These are phyloP conservation scores for Decapterus maruadsi DNA, from an alignment of 2,797 vertebrate species.

Conservation along the genomic window DNA sequence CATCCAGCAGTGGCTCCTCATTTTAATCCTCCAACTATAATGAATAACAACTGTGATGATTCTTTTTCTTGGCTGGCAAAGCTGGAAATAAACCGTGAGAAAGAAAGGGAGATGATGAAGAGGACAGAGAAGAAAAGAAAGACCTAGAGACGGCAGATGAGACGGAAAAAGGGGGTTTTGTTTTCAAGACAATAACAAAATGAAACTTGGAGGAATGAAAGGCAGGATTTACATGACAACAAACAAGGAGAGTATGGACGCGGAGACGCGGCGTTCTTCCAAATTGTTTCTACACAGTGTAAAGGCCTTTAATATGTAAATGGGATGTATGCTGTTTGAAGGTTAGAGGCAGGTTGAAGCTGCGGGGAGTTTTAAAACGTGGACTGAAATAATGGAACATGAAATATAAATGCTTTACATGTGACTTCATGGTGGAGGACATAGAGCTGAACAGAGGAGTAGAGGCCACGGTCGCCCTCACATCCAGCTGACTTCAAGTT, in stretches of 20 bases:
- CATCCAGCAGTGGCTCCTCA: slow-evolving; percentile 22
- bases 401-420: slow-evolving; percentile 8
- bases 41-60: slow-evolving; percentile 23
- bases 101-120: slow-evolving; percentile 21
- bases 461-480: no score
- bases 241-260: slow-evolving; percentile 8
- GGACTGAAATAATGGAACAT: background rate
- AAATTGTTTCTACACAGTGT: background rate
- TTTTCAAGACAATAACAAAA: slow-evolving; percentile 34
- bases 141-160: slow-evolving; percentile 28
- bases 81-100: slow-evolving; percentile 44
- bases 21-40: slow-evolving; percentile 53
- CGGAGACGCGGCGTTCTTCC: background rate
- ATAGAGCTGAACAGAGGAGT: background rate
- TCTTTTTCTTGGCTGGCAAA: slow-evolving; percentile 22
- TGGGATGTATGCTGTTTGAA: slow-evolving; percentile 4
- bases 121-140: slow-evolving; percentile 26
- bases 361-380: background rate
- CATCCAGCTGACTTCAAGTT: no score
- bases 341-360: background rate
- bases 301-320: slow-evolving; percentile 31
- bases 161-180: slow-evolving; percentile 24
- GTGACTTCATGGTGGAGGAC: background rate
- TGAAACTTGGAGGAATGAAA: slow-evolving; percentile 38
- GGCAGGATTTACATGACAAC: slow-evolving; percentile 32